Evolutionary conservation across 1,140 invertebrate genomes (phyloP), one percentile per base, ranked within the genome.

Genomic region (Akabosia matsudoensis): DNA sequence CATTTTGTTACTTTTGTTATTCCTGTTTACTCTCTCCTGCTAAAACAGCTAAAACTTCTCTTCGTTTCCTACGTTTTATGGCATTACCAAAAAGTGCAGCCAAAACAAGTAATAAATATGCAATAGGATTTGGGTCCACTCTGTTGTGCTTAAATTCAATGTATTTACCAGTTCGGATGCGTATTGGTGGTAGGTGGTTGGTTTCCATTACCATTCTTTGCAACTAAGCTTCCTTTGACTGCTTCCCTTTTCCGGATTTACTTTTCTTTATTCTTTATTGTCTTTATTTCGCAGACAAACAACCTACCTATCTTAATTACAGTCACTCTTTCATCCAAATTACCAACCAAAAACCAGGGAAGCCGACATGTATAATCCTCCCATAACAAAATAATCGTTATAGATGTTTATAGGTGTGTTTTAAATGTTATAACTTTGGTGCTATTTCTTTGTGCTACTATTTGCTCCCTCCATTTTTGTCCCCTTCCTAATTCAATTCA

Each of bases 301-400:
- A n/a, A n/a, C n/a, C 61, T 75, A 75, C 31, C 74, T 75, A 75
- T 75, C 74, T 75, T 75, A 75, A 75, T 75, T 75, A 75, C 61
- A 75, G 30, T 61, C 74, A 75, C 56, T 56, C 74, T 75, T 67
- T 61, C 56, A 54, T 61, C 56, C 31, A 26, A 54, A 33, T 75
- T 61, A 33, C 61, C 28, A 67, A 7, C 61, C 37, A 45, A 45
- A n/a, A 45, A 45, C 37, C 37, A 45, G 37, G 18, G 18, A 18
- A 45, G 18, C 37, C 37, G 18, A 18, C 37, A 45, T n/a, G n/a
- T n/a, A n/a, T n/a, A n/a, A n/a, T n/a, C n/a, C n/a, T 45, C 37
- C 37, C 7, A 45, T 10, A 45, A 45, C 37, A 45, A n/a, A n/a
- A n/a, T 18, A 45, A 7, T 45, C 37, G 7, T 10, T 45, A 10